A percentile compares a stretch with the other conserved stretches of the same genome.
Evolutionary conservation across 2,888 invertebrate genomes (phyloP).

Genomic region (Cataglyphis cursor): DNA sequence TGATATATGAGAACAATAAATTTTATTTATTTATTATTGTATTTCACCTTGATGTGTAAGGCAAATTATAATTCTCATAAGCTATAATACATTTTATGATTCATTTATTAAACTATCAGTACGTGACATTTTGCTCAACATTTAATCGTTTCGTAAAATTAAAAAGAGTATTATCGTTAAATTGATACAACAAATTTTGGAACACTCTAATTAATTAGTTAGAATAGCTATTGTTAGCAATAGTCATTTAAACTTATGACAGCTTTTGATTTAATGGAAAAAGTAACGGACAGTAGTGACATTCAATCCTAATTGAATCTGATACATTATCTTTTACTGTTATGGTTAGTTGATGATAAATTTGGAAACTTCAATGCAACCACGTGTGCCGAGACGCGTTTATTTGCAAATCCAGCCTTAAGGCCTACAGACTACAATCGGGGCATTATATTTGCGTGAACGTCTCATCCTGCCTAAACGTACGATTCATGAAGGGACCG

Average conservation of each 20-base stretch:
- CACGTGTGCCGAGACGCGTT: slow-evolving; percentile 57
- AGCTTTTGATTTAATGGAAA: slow-evolving; percentile 9
- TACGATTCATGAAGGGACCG: slow-evolving; percentile 46
- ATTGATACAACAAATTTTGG: neutral
- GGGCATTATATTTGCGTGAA: slow-evolving; percentile 65
- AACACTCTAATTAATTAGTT: neutral
- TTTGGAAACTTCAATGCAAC: slow-evolving; percentile 49
- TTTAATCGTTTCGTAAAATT: neutral
- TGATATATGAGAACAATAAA: neutral
- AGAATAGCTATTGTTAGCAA: neutral
- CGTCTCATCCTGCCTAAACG: slow-evolving; percentile 67
- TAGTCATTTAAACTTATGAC: neutral
- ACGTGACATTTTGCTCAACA: neutral
- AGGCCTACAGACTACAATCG: slow-evolving; percentile 71
- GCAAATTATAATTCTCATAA: neutral
- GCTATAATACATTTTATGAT: neutral
- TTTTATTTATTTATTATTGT: neutral
- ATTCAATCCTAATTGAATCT: slow-evolving; percentile 43
- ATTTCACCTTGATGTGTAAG: neutral
- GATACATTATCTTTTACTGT: slow-evolving; percentile 37
- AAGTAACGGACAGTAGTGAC: slow-evolving; percentile 6
- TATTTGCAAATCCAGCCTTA: slow-evolving; percentile 72
- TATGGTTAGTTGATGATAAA: slow-evolving; percentile 42
- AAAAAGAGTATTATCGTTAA: neutral
- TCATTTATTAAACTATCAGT: neutral